Evolutionary conservation across 2,797 vertebrate genomes (phyloP), one percentile per base, ranked within the genome.

Genomic region (Melanotaenia pygmaea): DNA sequence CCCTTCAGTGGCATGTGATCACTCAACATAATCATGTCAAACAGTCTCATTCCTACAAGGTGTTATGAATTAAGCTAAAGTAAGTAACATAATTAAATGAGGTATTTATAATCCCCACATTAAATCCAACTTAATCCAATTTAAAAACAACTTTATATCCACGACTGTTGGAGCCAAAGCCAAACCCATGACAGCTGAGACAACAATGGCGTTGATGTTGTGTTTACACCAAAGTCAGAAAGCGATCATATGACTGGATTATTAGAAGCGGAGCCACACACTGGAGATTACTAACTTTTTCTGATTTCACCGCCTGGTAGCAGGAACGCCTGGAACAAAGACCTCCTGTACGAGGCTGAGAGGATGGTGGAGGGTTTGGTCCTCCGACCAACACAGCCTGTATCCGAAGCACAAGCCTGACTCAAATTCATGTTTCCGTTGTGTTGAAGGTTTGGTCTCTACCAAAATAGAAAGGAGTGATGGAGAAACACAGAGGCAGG

Each of bases 211-310:
- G 58, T 57, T 65, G 62, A 87, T 76, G 82, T 84, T 30, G 18
- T 24, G 34, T 66, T 76, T 35, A 68, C 28, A 50, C 11, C 59
- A 69, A 65, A 90, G 82, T 85, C 75, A 90, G 62, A 85, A 86
- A 63, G 22, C 30, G n/a, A 72, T 88, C 89, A 87, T 80, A 74
- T 83, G 87, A 91, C 74, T 63, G 80, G 80, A 89, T 83, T 84
- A 86, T 67, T 56, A 47, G 24, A 69, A 58, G 80, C 50, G 45
- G 50, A 77, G 47, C 40, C 61, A 57, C 73, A 82, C 62, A 80
- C 8, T 43, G 35, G 30, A 35, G 75, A 63, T 30, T 71, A 51
- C 22, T 18, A 61, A 30, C 28, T 30, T 30, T 34, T 37, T 26
- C 13, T 37, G 50, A 32, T 56, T 37, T 20, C 4, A 26, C 43